These are phyloP conservation scores for Melinaea menophilus DNA, from an alignment of 2,888 invertebrate species.

Conservation along the genomic window DNA sequence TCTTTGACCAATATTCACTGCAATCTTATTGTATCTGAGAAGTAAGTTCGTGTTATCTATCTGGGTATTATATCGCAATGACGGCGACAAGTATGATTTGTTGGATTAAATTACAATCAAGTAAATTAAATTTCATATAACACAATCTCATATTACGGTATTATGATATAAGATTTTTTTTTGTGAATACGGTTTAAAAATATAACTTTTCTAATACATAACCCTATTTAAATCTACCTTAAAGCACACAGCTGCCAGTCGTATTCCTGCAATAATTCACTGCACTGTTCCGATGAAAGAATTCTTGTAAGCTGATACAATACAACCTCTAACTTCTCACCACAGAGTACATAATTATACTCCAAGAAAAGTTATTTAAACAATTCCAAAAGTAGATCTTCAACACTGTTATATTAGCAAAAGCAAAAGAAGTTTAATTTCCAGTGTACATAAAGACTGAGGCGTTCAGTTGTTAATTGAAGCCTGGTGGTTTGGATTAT, in stretches of 20 bases:
- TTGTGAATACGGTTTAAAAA: too few relatives aligned
- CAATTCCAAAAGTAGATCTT: slow-evolving; percentile 46
- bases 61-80: too few relatives aligned
- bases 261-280: slow-evolving; percentile 47
- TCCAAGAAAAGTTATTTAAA: slow-evolving; percentile 33
- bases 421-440: slow-evolving; percentile 56
- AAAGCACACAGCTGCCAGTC: slow-evolving; percentile 52
- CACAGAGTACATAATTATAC: slow-evolving; percentile 41
- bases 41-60: too few relatives aligned
- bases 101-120: too few relatives aligned
- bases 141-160: too few relatives aligned
- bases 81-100: too few relatives aligned
- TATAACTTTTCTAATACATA: slow-evolving; percentile 10
- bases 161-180: not conserved
- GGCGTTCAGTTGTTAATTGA: slow-evolving; percentile 52
- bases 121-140: too few relatives aligned
- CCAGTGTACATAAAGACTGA: slow-evolving; percentile 48
- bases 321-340: slow-evolving; percentile 34
- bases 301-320: slow-evolving; percentile 41
- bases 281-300: slow-evolving; percentile 41
- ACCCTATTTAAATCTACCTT: slow-evolving; percentile 15
- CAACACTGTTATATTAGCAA: slow-evolving; percentile 34
- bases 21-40: too few relatives aligned
- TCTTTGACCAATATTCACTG: too few relatives aligned
- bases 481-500: slow-evolving; percentile 48